Base-by-base conservation (phyloP, 2,888 invertebrate species). In the Kryphioiulus occultus region DNA sequence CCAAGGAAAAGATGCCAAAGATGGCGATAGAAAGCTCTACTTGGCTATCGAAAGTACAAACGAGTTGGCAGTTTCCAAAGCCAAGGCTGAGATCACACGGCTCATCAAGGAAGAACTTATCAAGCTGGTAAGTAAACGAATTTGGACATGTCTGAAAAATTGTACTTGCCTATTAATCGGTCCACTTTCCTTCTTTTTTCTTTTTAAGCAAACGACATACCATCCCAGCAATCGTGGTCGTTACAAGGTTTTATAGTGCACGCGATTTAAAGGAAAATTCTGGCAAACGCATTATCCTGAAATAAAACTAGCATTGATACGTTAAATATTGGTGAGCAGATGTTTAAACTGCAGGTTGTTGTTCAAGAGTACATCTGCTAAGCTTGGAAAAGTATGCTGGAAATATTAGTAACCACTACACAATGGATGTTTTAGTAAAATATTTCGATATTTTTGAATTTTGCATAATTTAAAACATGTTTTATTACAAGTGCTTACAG, bases 21-120 rank as follows among this genome's bases (percentile, higher is more conserved):
- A 98, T 90, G 97, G 97, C 39, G 99, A 99, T 91, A 93, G 99
- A 30, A 99, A 99, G 91, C 93, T 99, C 0, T 99, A 99, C 92
- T 94, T 99, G 90, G 98, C 99, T n/a, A 98, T 99, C 90, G 99
- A 99, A 92, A 98, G 99, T 90, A 98, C 98, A 2, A 99, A 99
- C 92, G 94, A 94, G 89, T 94, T 99, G 89, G 97, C 99, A 0
- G 97, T 99, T 17, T 96, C 97, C 87, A 98, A 98, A 92, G 99
- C 99, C 0, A 98, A 98, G 92, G 96, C 97, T 2, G 99, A 99
- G 93, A 98, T 99, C 87, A 98, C 98, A 0, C 94, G 99, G 42
- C 94, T 99, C 87, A 98, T 99, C 91, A 99, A 99, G 92, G 99
- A 99, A 92, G 99, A 99, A 91, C 94, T 99, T 87, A 94, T 99